Evolutionary conservation across 2,888 invertebrate genomes (phyloP).

Genomic region (Pterostichus madidus): DNA sequence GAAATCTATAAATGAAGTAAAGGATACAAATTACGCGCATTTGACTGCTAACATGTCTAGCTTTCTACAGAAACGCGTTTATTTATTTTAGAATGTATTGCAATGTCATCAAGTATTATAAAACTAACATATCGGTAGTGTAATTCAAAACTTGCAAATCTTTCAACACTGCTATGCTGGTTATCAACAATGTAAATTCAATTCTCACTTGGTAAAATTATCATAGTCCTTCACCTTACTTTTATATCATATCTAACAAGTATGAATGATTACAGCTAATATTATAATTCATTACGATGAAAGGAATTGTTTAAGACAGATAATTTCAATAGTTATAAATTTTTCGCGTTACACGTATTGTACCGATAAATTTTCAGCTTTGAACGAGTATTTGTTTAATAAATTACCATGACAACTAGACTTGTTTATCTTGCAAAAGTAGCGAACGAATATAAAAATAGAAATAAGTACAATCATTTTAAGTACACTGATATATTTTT

Average conservation of each 20-base stretch:
- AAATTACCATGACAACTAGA: constrained; percentile 37
- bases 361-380: constrained; percentile 46
- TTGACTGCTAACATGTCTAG: no score
- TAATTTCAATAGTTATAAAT: constrained; percentile 47
- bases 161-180: background rate
- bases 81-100: no score
- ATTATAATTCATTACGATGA: constrained; percentile 56
- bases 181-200: background rate
- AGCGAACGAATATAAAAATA: constrained; percentile 40
- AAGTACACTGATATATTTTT: constrained; percentile 62
- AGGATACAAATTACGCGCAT: no score
- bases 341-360: constrained; percentile 8
- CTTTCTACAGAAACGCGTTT: no score
- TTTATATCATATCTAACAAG: constrained; percentile 29
- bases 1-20: no score
- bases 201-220: background rate
- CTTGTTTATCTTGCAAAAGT: background rate
- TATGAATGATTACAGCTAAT: constrained; percentile 18
- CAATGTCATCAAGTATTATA: no score
- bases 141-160: no score
- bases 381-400: constrained; percentile 45
- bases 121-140: no score
- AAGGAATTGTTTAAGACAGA: constrained; percentile 49
- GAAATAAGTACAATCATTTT: constrained; percentile 52
- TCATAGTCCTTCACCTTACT: constrained; percentile 53